Evolutionary conservation across 2,888 invertebrate genomes (phyloP), one percentile per base, ranked within the genome.

Genomic region (Apamea crenata): DNA sequence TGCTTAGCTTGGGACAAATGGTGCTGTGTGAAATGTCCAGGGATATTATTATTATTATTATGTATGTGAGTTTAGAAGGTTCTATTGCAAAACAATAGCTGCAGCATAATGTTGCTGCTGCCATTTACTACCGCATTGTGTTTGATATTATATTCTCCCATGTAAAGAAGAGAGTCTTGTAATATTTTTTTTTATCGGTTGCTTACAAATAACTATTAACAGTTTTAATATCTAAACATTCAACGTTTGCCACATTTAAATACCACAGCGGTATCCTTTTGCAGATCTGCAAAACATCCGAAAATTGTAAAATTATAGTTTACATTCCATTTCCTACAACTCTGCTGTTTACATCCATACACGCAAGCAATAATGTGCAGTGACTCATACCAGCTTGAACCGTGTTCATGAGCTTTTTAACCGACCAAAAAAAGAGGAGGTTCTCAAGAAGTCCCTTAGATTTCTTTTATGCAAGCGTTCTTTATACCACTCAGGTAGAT

Each of bases 261-360:
- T 14, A 78, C 47, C 25, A 18, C 56, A 29, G 44, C 32, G 21
- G 21, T 16, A 1, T 29, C 10, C 40, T 16, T n/a, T n/a, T 32
- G 16, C 16, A 21, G 32, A 40, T 36, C n/a, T 63, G 6, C 7
- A 18, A 18, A 21, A 59, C 16, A 79, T 80, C 63, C n/a, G 53
- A 36, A 80, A 40, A 53, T 12, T 44, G 3, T 53, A 32, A 69
- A 79, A 40, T n/a, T 75, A 10, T 5, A 36, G 32, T 75, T 74
- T 32, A 10, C 16, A n/a, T 78, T 50, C 10, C 6, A 47, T 74
- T 61, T 16, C 2, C 32, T 25, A 69, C 12, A 6, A 29, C 18
- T 59, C 12, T 29, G 47, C 18, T 69, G 16, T n/a, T 69, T 50
- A 69, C 16, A 50, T 40, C 6, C 29, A 6, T 8, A 59, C 21